Evolutionary conservation across 2,888 invertebrate species (phyloP).

Genomic region (Mesopsocus fuscifrons): DNA sequence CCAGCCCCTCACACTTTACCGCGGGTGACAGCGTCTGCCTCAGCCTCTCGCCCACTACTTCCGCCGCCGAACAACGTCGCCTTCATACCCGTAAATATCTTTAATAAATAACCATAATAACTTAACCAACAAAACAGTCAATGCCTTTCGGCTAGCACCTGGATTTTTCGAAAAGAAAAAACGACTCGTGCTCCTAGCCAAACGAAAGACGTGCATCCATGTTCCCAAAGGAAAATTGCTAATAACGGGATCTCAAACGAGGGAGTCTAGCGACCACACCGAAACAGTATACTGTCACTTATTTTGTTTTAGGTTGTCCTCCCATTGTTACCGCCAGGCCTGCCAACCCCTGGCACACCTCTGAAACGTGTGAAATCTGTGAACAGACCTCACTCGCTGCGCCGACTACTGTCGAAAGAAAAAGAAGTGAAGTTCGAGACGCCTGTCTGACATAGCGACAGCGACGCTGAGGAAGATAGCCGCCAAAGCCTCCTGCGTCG

Average conservation of each 20-base stretch:
- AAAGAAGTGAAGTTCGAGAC: constrained; percentile 8
- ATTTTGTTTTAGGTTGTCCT: neutral
- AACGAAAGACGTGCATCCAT: too few relatives aligned
- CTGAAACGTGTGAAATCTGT: neutral
- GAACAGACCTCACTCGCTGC: neutral
- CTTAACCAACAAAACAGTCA: too few relatives aligned
- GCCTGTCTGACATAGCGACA: constrained; percentile 9
- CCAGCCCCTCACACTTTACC: neutral
- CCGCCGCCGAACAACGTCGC: constrained; percentile 7
- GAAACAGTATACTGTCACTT: too few relatives aligned
- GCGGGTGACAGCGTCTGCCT: neutral
- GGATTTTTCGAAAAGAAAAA: too few relatives aligned
- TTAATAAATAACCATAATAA: too few relatives aligned
- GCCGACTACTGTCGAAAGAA: neutral
- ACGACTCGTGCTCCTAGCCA: too few relatives aligned
- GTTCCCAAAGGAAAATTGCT: too few relatives aligned
- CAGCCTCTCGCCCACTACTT: constrained; percentile 8
- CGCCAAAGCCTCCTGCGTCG: neutral
- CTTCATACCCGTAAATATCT: constrained; percentile 3
- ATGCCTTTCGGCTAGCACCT: too few relatives aligned
- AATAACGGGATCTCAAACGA: too few relatives aligned
- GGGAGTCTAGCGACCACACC: too few relatives aligned
- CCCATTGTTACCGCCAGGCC: neutral
- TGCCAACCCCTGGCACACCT: constrained; percentile 1
- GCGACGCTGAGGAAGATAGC: constrained; percentile 3